Percentiles rank a stretch among this genome's conserved stretches.
phyloP scores from a whole-genome alignment of 2,113 vertebrate species.

The Oryzias curvinotus region DNA sequence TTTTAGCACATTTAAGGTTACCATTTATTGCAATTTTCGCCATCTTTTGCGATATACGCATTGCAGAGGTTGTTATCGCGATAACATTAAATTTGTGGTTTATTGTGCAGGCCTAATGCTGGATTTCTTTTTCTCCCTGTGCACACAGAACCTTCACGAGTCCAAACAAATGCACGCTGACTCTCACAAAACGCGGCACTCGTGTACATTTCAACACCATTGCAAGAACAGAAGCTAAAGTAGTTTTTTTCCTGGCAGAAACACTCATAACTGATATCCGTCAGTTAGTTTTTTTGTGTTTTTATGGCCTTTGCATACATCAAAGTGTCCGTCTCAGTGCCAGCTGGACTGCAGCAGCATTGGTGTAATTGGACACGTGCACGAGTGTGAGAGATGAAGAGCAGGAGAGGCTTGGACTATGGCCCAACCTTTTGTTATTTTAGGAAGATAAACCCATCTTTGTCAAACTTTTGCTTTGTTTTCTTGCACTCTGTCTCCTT shows the following conservation, averaged over 20 bases:
- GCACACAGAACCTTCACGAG: constrained; percentile 8
- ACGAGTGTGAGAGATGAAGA: constrained; percentile 23
- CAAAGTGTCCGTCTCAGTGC: constrained; percentile 56
- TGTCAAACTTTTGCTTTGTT: constrained; percentile 39
- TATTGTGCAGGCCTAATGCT: too few relatives aligned
- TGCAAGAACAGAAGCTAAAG: constrained; percentile 40
- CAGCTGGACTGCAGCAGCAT: constrained; percentile 56
- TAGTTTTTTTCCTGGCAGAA: constrained; percentile 41
- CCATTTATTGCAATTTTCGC: too few relatives aligned
- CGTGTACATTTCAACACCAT: constrained; percentile 33
- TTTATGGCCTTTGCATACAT: constrained; percentile 48
- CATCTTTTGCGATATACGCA: too few relatives aligned
- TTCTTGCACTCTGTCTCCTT: constrained; percentile 21
- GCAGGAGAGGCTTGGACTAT: constrained; percentile 33
- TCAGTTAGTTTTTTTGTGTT: constrained; percentile 45
- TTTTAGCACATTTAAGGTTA: too few relatives aligned
- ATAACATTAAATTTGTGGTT: too few relatives aligned
- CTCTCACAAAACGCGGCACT: neutral
- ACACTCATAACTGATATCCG: constrained; percentile 33
- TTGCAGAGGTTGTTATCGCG: too few relatives aligned
- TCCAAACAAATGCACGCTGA: constrained; percentile 7
- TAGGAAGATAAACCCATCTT: constrained; percentile 49
- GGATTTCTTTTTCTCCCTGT: too few relatives aligned
- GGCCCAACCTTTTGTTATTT: constrained; percentile 39
- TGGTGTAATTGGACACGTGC: constrained; percentile 14